Percentiles rank a stretch among this genome's conserved stretches.
Conservation (phyloP, 2,888 invertebrate species). For the Acanthosepion pharaonis region DNA sequence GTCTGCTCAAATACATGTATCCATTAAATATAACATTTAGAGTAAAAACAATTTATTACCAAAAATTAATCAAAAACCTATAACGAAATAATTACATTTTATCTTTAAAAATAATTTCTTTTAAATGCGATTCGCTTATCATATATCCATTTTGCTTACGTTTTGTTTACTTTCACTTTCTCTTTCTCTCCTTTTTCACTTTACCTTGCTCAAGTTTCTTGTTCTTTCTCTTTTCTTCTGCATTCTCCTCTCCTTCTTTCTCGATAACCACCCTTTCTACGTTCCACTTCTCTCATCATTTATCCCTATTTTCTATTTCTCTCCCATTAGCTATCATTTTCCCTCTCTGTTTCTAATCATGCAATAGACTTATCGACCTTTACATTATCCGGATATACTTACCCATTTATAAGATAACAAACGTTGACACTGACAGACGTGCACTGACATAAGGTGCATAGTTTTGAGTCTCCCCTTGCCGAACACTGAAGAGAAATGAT, state of each 20-base stretch:
- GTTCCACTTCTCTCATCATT: not conserved
- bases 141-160: too few species aligned
- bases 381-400: not conserved
- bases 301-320: too few species aligned
- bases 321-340: not conserved
- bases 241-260: not conserved
- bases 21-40: too few species aligned
- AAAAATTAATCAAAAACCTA: too few species aligned
- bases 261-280: not conserved
- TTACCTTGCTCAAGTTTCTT: not conserved
- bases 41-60: too few species aligned
- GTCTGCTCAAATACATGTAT: too few species aligned
- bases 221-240: not conserved
- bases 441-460: not conserved
- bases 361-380: constrained; percentile 16
- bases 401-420: constrained; percentile 33
- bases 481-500: not conserved
- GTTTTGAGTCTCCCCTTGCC: not conserved
- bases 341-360: not conserved
- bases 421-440: constrained; percentile 16
- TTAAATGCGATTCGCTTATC: too few species aligned
- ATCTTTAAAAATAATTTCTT: too few species aligned
- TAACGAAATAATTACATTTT: too few species aligned
- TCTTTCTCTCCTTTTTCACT: not conserved
- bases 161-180: too few species aligned